Base-by-base conservation (phyloP, 1,140 invertebrate genomes). In the Ditylenchus dipsaci region DNA sequence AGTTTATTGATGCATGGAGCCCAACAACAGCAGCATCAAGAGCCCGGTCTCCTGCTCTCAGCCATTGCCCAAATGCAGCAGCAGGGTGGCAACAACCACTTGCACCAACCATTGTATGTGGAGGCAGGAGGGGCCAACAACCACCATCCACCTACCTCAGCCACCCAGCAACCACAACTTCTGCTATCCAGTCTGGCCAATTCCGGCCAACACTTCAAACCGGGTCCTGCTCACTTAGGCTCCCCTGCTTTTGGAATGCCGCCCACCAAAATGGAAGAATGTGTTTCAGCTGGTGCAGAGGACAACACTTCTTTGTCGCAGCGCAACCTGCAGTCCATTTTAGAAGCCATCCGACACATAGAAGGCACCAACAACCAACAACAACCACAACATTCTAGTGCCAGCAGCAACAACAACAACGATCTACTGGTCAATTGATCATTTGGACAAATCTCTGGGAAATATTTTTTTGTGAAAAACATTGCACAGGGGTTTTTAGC, bases 321-420 rank as follows among this genome's bases (percentile, higher is more conserved):
- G 19, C 63, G 63, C 29, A 65, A 65, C 42, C 63, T 65, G 3
- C 63, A 65, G 63, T 26, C 63, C n/a, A 65, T 65, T 59, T 38
- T 65, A 7, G 63, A 65, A 13, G 63, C 63, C 19, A 65, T 65
- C 21, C 63, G 63, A 26, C 63, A 65, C 61, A 65, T 65, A n/a
- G 63, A 65, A 64, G 63, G 63, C n/a, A 19, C 15, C n/a, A 7
- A 15, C n/a, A 53, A 15, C 3, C 3, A 3, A 45, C 59, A 29
- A 1, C n/a, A 33, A 21, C 59, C 59, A 45, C 59, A 61, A 33
- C 59, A 53, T 53, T 53, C 49, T n/a, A n/a, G 43, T 45, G 43
- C n/a, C n/a, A 45, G 11, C 43, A 45, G 43, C 49, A 53, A 26
- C 49, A 53, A 53, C 49, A 53, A 53, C 59, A 61, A 33, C 7